phyloP scores from a whole-genome alignment of 2,888 invertebrate species.

The Neoitamus cyanurus region DNA sequence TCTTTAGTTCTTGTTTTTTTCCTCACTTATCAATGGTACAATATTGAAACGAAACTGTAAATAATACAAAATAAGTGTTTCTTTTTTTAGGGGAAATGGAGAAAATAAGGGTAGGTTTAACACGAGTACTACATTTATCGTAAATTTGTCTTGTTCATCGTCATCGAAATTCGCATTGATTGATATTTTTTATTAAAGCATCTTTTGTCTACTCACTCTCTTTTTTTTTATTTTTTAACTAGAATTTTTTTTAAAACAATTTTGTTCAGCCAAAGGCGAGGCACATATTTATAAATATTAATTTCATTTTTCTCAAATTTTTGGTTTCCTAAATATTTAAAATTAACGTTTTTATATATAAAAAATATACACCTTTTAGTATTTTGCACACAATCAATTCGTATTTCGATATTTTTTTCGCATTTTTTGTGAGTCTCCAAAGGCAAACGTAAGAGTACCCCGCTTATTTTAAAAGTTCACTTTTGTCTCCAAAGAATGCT shows the following conservation, averaged over 20 bases:
- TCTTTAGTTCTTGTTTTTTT: constrained; percentile 12
- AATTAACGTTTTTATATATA: constrained; percentile 51
- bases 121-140: constrained; percentile 9
- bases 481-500: background rate
- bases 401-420: constrained; percentile 48
- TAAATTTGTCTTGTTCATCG: constrained; percentile 9
- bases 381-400: constrained; percentile 49
- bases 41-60: constrained; percentile 1
- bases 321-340: constrained; percentile 51
- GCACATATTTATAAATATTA: constrained; percentile 50
- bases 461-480: constrained; percentile 45
- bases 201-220: constrained; percentile 44
- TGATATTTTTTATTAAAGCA: constrained; percentile 50
- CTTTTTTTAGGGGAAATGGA: background rate
- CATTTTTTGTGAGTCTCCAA: constrained; percentile 45
- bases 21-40: background rate
- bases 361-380: constrained; percentile 50
- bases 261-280: constrained; percentile 54
- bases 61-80: background rate
- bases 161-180: constrained; percentile 52
- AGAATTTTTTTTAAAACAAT: constrained; percentile 49
- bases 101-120: constrained; percentile 23
- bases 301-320: constrained; percentile 47
- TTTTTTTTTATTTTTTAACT: constrained; percentile 47
- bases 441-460: constrained; percentile 48